A percentile compares a stretch with the other conserved stretches of the same genome.
Conservation (phyloP, 1,140 invertebrate species). For the Brachionus manjavacas region DNA sequence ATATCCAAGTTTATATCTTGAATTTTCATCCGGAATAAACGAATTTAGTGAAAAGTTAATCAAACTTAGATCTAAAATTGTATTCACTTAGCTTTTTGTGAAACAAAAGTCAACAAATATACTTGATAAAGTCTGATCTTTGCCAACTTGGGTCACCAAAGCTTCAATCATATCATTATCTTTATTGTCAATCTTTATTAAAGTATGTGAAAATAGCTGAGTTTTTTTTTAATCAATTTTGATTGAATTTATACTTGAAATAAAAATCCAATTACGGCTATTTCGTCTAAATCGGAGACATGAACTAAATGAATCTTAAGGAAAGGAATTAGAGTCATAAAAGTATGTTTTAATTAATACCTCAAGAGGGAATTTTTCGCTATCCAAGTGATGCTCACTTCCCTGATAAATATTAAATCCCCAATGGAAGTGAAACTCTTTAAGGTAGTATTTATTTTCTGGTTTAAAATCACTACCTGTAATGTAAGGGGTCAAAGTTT, state of each 20-base stretch:
- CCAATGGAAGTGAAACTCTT: slow-evolving; percentile 42
- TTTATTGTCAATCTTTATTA: background rate
- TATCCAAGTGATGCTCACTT: slow-evolving; percentile 11
- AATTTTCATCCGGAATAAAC: background rate
- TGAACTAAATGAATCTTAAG: slow-evolving; percentile 29
- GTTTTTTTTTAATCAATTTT: background rate
- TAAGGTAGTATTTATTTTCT: background rate
- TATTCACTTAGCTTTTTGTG: background rate
- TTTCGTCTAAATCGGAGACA: background rate
- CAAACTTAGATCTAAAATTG: background rate
- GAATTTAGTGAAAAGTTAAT: background rate
- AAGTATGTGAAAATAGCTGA: background rate
- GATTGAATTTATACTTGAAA: background rate
- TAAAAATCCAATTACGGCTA: background rate
- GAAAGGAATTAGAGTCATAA: background rate
- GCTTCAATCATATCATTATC: background rate
- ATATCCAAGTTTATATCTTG: slow-evolving; percentile 42
- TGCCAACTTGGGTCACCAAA: background rate
- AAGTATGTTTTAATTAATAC: background rate
- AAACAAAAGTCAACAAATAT: background rate
- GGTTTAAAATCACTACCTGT: slow-evolving; percentile 10
- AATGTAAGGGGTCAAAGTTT: background rate
- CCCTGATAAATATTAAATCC: slow-evolving; percentile 30
- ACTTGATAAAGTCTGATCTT: background rate
- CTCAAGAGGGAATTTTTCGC: slow-evolving; percentile 32